Evolutionary conservation across 2,888 invertebrate genomes (phyloP), one percentile per base, ranked within the genome.

Genomic region (Arge pagana): DNA sequence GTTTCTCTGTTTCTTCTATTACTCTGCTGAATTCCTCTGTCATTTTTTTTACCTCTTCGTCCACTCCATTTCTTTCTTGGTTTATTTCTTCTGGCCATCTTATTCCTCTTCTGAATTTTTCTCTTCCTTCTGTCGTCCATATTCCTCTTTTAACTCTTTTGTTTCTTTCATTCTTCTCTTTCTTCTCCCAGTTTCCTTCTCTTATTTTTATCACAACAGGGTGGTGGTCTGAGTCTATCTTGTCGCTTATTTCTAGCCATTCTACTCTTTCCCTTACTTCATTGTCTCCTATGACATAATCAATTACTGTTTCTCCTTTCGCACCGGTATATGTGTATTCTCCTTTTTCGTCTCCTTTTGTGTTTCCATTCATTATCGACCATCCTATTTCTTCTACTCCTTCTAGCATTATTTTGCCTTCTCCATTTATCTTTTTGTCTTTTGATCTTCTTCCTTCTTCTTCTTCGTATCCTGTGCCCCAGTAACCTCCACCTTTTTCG

Each of bases 251-350:
- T 53, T 3, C 35, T n/a, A 52, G 52, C 37, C 50, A 43, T 7
- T 53, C 52, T 31, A 58, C 42, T 6, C 53, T 18, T 37, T 41
- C 26, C 53, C 52, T 56, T n/a, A 54, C 50, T n/a, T 54, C 16
- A 10, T 54, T 35, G 15, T 40, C 36, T 16, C 13, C 2, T 10
- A 26, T 8, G 10, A 26, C 28, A 3, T 10, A n/a, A 3, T 26
- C 28, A 10, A 26, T 26, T 3, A 26, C 28, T 26, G 28, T 10
- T 3, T n/a, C 8, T n/a, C 28, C 28, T n/a, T n/a, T 26, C n/a
- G 8, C 28, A 2, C 28, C 28, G 4, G n/a, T 3, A 3, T 10
- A 26, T 26, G 28, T 26, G 2, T n/a, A 26, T 3, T 26, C 4
- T 0, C 28, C 28, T n/a, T n/a, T n/a, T n/a, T n/a, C n/a, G n/a